Percentiles rank a stretch among this genome's conserved stretches.
Conservation (phyloP, 2,797 vertebrate species). For the Gymnopithys bicolor region DNA sequence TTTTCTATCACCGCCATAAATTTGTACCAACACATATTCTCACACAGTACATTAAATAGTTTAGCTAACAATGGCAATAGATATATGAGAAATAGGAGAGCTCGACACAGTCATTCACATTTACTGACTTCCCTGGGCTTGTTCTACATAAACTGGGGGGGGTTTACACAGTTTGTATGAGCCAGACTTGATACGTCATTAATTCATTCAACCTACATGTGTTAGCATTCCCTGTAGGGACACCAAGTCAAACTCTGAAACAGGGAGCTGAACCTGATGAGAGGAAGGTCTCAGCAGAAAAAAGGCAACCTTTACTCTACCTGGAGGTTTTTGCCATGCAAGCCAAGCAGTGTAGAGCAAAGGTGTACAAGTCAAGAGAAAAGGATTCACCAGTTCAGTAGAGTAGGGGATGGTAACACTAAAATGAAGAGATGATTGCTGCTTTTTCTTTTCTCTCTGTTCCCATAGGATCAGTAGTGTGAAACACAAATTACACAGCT, state of each 20-base stretch:
- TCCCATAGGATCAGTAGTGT: no score
- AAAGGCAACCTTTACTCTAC: neutral
- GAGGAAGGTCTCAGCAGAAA: neutral
- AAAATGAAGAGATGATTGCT: neutral
- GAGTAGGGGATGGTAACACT: neutral
- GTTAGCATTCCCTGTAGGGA: neutral
- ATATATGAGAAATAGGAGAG: neutral
- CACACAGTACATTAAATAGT: neutral
- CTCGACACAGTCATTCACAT: neutral
- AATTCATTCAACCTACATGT: rapidly evolving
- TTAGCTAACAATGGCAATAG: neutral
- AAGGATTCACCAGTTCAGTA: neutral
- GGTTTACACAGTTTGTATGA: neutral
- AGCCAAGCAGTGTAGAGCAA: neutral
- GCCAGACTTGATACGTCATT: neutral
- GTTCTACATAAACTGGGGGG: neutral
- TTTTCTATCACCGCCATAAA: neutral
- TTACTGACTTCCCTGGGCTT: neutral
- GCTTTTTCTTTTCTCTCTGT: neutral
- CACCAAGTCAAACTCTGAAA: neutral
- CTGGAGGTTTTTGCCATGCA: neutral
- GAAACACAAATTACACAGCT: neutral
- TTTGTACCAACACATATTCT: neutral
- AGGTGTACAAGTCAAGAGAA: rapidly evolving
- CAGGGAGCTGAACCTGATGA: neutral